These are phyloP conservation scores for Lamellibrachia satsuma DNA, from an alignment of 2,888 invertebrate genomes.

Conservation along the genomic window DNA sequence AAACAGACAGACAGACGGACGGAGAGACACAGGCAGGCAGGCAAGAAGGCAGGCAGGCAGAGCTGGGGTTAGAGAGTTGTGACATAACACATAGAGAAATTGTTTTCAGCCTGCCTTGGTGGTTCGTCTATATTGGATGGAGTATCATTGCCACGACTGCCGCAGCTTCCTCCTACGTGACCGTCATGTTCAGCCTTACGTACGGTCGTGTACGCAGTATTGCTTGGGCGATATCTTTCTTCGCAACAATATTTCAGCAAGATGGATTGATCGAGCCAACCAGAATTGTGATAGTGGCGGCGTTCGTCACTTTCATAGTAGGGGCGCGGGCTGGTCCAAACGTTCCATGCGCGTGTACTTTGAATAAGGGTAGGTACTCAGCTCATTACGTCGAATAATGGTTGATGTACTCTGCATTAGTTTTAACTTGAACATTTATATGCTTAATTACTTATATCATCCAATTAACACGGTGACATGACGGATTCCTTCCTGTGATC, in stretches of 20 bases:
- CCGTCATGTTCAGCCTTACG: slow-evolving; percentile 57
- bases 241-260: slow-evolving; percentile 30
- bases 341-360: not conserved
- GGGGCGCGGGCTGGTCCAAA: not conserved
- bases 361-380: too few species aligned
- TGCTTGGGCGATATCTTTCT: slow-evolving; percentile 54
- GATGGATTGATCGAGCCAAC: not conserved
- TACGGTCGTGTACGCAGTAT: slow-evolving; percentile 53
- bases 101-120: slow-evolving; percentile 54
- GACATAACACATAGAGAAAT: not conserved
- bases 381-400: not conserved
- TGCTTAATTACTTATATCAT: too few species aligned
- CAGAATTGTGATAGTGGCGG: not conserved
- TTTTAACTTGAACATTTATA: not conserved
- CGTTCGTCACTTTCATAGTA: not conserved
- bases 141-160: slow-evolving; percentile 43
- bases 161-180: slow-evolving; percentile 52
- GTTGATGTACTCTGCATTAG: not conserved
- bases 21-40: too few species aligned
- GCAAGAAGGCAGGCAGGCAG: too few species aligned
- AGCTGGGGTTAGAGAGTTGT: too few species aligned
- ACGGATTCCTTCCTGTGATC: too few species aligned
- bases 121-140: slow-evolving; percentile 56
- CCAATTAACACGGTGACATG: too few species aligned
- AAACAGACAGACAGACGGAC: too few species aligned